These are phyloP conservation scores for Xenopus laevis DNA, from an alignment of 2,113 vertebrate species.

Conservation along the genomic window DNA sequence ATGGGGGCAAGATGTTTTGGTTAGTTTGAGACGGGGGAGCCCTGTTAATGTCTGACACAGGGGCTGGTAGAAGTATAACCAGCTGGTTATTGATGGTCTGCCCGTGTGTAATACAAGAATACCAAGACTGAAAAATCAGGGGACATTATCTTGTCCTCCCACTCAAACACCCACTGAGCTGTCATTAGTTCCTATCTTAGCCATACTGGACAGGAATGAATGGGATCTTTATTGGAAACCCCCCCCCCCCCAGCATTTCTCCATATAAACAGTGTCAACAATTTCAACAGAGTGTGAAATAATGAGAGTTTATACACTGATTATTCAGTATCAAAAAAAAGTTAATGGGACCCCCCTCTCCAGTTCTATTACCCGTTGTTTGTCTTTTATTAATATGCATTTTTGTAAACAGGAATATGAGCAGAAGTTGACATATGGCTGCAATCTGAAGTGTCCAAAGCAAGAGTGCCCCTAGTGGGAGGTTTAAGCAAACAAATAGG, in stretches of 20 bases:
- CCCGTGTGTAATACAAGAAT: constrained; percentile 37
- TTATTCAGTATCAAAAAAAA: no score
- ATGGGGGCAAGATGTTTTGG: constrained; percentile 44
- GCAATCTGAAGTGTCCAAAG: no score
- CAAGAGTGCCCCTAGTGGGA: no score
- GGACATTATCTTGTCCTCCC: constrained; percentile 37
- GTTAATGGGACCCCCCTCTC: no score
- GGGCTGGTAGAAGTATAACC: constrained; percentile 36
- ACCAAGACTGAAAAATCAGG: constrained; percentile 28
- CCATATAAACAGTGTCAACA: no score
- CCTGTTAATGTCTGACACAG: constrained; percentile 34
- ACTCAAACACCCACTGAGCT: constrained; percentile 39
- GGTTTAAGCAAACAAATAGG: no score
- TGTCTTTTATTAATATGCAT: no score
- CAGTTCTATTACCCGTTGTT: no score
- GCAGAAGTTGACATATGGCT: no score
- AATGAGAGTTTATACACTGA: no score
- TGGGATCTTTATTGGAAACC: constrained; percentile 10
- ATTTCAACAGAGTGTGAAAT: no score
- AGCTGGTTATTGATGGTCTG: constrained; percentile 39
- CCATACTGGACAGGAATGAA: constrained; percentile 8
- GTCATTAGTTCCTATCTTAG: constrained; percentile 13
- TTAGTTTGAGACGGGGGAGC: constrained; percentile 26
- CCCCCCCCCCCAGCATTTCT: background rate
- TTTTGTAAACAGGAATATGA: no score